Conservation (phyloP, 2,888 invertebrate species). For the Cremastinae sp. region DNA sequence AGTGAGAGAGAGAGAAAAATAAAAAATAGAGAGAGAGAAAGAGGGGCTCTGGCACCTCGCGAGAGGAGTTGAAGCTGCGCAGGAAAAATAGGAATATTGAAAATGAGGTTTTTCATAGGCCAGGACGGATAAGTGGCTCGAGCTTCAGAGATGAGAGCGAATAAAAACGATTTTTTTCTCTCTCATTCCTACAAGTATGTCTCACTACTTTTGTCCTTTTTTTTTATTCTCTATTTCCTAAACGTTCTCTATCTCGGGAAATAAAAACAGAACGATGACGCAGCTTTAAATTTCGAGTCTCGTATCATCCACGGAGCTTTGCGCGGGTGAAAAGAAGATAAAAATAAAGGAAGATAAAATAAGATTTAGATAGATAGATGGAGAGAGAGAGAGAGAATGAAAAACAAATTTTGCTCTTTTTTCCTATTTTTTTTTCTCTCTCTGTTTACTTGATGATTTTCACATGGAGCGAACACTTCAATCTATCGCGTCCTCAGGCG, state of each 20-base stretch:
- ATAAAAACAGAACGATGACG: slow-evolving; percentile 4
- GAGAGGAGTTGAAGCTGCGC: slow-evolving; percentile 6
- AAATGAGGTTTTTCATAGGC: slow-evolving; percentile 1
- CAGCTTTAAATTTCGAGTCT: slow-evolving; percentile 5
- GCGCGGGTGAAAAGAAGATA: slow-evolving; percentile 18
- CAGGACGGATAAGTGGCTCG: not conserved
- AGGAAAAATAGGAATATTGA: slow-evolving; percentile 23
- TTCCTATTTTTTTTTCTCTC: slow-evolving; percentile 6
- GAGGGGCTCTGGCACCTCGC: slow-evolving; percentile 35
- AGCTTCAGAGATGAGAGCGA: not conserved
- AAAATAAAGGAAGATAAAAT: slow-evolving; percentile 12
- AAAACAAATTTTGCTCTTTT: slow-evolving; percentile 20
- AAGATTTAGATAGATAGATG: slow-evolving; percentile 1
- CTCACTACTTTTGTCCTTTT: too few species aligned
- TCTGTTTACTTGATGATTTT: not conserved
- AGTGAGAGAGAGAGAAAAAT: too few species aligned
- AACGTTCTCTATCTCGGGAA: not conserved
- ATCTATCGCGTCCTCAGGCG: too few species aligned
- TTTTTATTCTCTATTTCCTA: not conserved
- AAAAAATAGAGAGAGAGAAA: slow-evolving; percentile 3
- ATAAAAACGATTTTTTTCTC: not conserved
- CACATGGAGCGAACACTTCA: too few species aligned
- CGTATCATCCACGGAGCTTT: slow-evolving; percentile 7
- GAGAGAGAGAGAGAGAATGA: slow-evolving; percentile 2
- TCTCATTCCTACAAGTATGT: too few species aligned